Base-by-base conservation (phyloP, 2,888 invertebrate genomes). In the Pristionchus maxplancki region DNA sequence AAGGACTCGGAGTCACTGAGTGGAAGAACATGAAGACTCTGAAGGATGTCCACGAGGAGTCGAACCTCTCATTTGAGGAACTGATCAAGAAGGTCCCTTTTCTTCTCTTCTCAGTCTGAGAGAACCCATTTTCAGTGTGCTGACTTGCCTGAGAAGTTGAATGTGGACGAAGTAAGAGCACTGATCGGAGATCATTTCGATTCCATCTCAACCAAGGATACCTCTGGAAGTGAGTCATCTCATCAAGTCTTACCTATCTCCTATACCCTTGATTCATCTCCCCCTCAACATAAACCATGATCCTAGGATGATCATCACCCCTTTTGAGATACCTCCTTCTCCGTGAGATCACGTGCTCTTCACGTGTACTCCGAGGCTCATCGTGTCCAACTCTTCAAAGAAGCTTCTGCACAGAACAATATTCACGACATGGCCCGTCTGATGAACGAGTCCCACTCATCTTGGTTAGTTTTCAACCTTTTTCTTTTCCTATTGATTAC, bases 301-400 rank as follows among this genome's bases (percentile, higher is more conserved):
- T n/a, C n/a, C n/a, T n/a, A n/a, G n/a, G n/a, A n/a, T n/a, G n/a
- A n/a, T n/a, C n/a, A n/a, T n/a, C n/a, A n/a, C n/a, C n/a, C n/a
- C n/a, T n/a, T n/a, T 93, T 88, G 90, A 94, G 94, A 94, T 91
- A 85, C 88, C 28, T 71, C 88, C 24, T 96, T 96, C 94, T 97
- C 97, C 95, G 96, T 99, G 58, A 96, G 96, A 90, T 97, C 98
- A 94, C 96, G 99, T 91, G 97, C 98, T 6, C 95, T 97, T 48
- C 99, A 99, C 95, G 98, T 99, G 58, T 96, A 95, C 93, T 92
- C 94, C 64, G 99, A 99, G 95, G 97, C 98, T 0, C 95, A 96
- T 84, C 96, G 99, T 90, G 99, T 99, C 17, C 28, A 96, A 91
- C 95, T 96, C 89, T 98, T 98, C 95, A 96, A 97, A 91, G 95